A percentile compares a stretch with the other conserved stretches of the same genome.
Conservation (phyloP, 2,888 invertebrate genomes). For the Erebia ligea region DNA sequence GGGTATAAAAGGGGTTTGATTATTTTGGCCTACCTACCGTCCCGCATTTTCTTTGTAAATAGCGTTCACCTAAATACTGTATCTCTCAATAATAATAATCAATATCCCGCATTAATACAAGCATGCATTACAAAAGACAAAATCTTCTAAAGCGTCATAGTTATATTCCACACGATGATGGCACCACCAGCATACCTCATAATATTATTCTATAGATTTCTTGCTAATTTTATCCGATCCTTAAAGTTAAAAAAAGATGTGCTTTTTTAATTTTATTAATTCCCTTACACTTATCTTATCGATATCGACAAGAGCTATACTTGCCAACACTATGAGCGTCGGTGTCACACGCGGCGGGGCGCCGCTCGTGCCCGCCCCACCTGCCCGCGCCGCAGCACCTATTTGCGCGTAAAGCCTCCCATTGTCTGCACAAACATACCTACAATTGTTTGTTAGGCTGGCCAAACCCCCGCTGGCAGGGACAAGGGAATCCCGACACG, state of each 20-base stretch:
- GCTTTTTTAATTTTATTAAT: too few species aligned
- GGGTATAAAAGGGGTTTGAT: too few species aligned
- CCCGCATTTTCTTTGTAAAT: too few species aligned
- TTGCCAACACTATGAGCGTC: conserved; percentile 28
- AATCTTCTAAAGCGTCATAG: too few species aligned
- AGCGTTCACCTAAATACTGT: too few species aligned
- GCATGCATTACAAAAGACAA: too few species aligned
- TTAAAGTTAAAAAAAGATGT: conserved; percentile 36
- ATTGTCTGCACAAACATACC: conserved; percentile 46
- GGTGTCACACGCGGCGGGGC: conserved; percentile 51
- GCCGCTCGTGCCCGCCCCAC: conserved; percentile 48
- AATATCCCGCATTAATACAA: too few species aligned
- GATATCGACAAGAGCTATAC: conserved; percentile 52
- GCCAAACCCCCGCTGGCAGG: conserved; percentile 43
- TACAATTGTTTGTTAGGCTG: conserved; percentile 40
- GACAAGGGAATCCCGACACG: conserved; percentile 44
- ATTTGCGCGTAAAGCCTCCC: conserved; percentile 47
- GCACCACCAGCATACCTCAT: too few species aligned
- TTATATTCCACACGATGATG: too few species aligned
- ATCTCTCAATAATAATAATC: too few species aligned
- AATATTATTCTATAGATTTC: conserved; percentile 16
- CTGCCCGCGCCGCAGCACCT: conserved; percentile 44
- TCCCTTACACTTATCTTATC: neutral
- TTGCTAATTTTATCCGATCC: conserved; percentile 25
- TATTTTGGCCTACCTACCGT: too few species aligned